phyloP scores from a whole-genome alignment of 2,888 invertebrate genomes.

The Tachina lurida region DNA sequence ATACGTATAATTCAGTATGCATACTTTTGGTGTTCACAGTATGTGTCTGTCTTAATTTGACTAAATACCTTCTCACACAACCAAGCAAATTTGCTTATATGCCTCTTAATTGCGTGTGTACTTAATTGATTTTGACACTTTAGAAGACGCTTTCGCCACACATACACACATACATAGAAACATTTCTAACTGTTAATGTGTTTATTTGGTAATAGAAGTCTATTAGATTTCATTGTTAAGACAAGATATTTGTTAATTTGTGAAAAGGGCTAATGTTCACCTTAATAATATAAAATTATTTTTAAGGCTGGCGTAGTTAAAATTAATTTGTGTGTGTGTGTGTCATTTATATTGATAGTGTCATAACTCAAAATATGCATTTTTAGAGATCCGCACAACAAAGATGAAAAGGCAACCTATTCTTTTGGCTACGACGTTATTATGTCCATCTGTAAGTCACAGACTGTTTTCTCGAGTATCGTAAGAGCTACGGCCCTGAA shows the following conservation, averaged over 20 bases:
- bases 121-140: conserved; percentile 68
- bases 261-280: neutral
- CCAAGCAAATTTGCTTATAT: conserved; percentile 28
- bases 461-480: too few relatives aligned
- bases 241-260: neutral
- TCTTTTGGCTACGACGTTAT: too few relatives aligned
- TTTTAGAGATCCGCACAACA: too few relatives aligned
- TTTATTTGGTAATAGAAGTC: conserved; percentile 14
- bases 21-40: neutral
- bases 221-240: conserved; percentile 12
- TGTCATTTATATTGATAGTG: too few relatives aligned
- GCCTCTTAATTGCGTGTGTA: conserved; percentile 40
- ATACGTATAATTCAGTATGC: conserved; percentile 58
- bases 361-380: too few relatives aligned
- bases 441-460: too few relatives aligned
- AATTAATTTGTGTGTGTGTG: too few relatives aligned
- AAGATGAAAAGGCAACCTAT: too few relatives aligned
- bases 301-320: neutral
- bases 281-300: conserved; percentile 19
- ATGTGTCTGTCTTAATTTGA: neutral
- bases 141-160: conserved; percentile 21
- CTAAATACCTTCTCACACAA: conserved; percentile 21
- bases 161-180: neutral
- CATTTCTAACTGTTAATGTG: conserved; percentile 6
- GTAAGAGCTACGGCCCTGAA: too few relatives aligned